These are phyloP conservation scores for Papilio demoleus DNA, from an alignment of 2,888 invertebrate genomes.

Conservation along the genomic window DNA sequence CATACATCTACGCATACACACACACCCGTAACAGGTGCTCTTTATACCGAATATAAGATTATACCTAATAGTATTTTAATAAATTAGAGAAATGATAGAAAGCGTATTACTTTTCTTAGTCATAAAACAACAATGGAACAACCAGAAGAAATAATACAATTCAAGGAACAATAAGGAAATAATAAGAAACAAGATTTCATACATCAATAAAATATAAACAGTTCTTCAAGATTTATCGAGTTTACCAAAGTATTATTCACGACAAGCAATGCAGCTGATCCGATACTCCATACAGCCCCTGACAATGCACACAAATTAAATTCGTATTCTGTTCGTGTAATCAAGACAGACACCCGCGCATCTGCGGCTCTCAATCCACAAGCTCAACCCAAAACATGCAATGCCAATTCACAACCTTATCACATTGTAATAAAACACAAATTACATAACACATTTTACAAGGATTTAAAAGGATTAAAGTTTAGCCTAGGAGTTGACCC, in stretches of 20 bases:
- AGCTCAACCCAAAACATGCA: conserved; percentile 39
- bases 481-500: conserved; percentile 52
- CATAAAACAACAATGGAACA: too few relatives aligned
- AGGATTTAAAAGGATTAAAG: conserved; percentile 63
- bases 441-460: conserved; percentile 13
- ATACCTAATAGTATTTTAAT: too few relatives aligned
- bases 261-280: conserved; percentile 67
- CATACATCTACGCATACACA: too few relatives aligned
- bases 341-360: conserved; percentile 77
- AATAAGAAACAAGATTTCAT: too few relatives aligned
- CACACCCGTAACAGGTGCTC: too few relatives aligned
- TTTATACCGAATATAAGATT: too few relatives aligned
- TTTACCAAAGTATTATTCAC: conserved; percentile 64
- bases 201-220: conserved; percentile 8
- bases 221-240: conserved; percentile 55
- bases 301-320: conserved; percentile 65
- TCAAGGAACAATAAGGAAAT: too few relatives aligned
- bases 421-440: conserved; percentile 39
- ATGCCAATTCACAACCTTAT: conserved; percentile 52
- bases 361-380: conserved; percentile 62
- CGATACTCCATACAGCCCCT: conserved; percentile 52
- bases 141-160: too few relatives aligned
- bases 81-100: too few relatives aligned
- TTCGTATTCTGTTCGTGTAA: conserved; percentile 73
- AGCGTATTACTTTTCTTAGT: too few relatives aligned